phyloP scores from a whole-genome alignment of 2,113 vertebrate species.

The Chaetura pelagica region DNA sequence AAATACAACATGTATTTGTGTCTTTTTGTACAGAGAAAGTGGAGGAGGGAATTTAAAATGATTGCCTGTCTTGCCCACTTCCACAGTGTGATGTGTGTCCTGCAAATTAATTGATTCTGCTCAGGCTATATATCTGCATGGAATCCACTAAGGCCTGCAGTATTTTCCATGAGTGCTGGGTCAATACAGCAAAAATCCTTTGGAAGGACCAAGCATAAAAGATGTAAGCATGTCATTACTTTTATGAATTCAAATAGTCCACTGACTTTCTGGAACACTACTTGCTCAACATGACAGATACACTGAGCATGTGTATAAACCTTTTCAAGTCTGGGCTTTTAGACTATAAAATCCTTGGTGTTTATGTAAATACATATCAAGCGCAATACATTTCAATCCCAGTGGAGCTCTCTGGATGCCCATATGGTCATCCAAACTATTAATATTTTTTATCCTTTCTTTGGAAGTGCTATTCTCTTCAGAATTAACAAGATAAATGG shows the following conservation, averaged over 20 bases:
- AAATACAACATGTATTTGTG: not conserved
- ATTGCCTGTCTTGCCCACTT: not conserved
- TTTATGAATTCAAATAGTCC: not conserved
- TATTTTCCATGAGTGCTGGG: not conserved
- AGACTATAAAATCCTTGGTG: not conserved
- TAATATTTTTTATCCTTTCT: conserved; percentile 35
- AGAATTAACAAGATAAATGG: conserved; percentile 37
- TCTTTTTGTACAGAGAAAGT: not conserved
- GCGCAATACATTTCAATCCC: conserved; percentile 5
- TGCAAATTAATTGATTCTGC: not conserved
- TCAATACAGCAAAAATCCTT: not conserved
- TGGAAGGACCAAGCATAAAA: not conserved
- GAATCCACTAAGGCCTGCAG: not conserved
- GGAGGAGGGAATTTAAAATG: not conserved
- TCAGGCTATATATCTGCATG: not conserved
- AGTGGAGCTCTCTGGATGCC: not conserved
- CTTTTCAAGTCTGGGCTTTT: conserved; percentile 4
- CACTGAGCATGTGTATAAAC: not conserved
- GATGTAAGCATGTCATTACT: not conserved
- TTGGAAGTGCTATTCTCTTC: not conserved
- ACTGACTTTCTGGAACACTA: not conserved
- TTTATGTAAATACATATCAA: conserved; percentile 13
- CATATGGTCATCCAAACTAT: not conserved
- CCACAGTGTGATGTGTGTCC: not conserved
- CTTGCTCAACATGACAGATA: not conserved